Base-by-base conservation (phyloP, 2,113 vertebrate genomes). In the Emydura subglobosa region DNA sequence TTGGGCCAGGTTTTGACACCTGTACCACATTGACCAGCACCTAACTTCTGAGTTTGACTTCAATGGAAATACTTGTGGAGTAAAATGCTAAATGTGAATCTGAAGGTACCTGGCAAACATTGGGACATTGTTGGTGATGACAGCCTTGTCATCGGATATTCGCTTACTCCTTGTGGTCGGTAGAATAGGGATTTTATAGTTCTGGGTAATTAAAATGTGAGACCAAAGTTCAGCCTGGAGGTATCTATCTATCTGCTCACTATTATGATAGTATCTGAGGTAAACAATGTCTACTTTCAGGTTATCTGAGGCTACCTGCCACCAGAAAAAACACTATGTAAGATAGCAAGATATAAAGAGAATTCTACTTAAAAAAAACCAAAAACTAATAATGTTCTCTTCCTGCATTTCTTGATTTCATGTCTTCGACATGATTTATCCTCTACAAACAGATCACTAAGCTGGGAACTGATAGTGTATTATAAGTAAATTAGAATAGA, bases 401-500 rank as follows among this genome's bases (percentile, higher is more conserved):
- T 7, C 89, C 79, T 94, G 68, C 68, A n/a, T 88, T 80, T 2
- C 2, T 72, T 92, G 11, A 27, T 78, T 90, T 97, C 94, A 29
- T 3, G 61, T 29, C 85, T 92, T 31, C n/a, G 39, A 88, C 49
- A 78, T 90, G 22, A 93, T 96, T 96, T 94, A 89, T 83, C 24
- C 13, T 94, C 3, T 82, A 78, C 86, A 93, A 83, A 34, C 19
- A 42, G 21, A 91, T 61, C 10, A 91, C 78, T 91, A 87, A 19
- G 78, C 82, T 29, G 95, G 61, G 54, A 61, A 24, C 27, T 27
- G 83, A 78, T 25, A 96, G 91, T 49, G 93, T 44, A 24, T 17
- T 88, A 79, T 31, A 78, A 80, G 91, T 93, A 97, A 91, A 93
- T 88, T 91, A 93, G 5, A 68, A 79, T n/a, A 31, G 6, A 95